Conservation (phyloP, 2,113 vertebrate species). For the Elgaria multicarinata region DNA sequence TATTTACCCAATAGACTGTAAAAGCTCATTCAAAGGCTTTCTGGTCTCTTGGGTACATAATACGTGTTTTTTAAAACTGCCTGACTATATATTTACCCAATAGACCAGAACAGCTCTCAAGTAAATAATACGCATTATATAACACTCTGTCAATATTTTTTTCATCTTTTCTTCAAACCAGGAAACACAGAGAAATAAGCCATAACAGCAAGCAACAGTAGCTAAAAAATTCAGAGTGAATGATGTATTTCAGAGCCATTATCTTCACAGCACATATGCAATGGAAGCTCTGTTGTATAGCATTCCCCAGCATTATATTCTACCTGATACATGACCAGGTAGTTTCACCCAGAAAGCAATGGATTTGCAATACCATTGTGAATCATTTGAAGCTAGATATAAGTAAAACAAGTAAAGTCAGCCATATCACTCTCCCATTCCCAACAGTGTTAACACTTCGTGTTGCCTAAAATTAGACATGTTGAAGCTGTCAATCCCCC, state of each 20-base stretch:
- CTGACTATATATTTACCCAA: conserved; percentile 75
- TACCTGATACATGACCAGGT: not conserved
- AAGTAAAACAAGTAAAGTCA: not conserved
- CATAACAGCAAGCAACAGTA: conserved; percentile 13
- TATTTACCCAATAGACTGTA: conserved; percentile 78
- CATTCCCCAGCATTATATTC: not conserved
- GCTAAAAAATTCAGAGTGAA: not conserved
- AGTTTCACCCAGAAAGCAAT: not conserved
- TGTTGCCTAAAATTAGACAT: not conserved
- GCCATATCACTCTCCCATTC: not conserved
- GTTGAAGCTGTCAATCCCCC: too few relatives aligned
- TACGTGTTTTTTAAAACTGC: conserved; percentile 70
- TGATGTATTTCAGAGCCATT: not conserved
- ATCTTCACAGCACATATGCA: not conserved
- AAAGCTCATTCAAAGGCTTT: conserved; percentile 73
- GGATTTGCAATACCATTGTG: not conserved
- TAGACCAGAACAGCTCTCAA: conserved; percentile 72
- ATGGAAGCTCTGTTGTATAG: not conserved
- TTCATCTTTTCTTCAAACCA: conserved; percentile 22
- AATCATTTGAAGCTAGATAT: not conserved
- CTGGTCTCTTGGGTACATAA: conserved; percentile 74
- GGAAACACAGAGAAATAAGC: conserved; percentile 27
- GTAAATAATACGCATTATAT: conserved; percentile 71
- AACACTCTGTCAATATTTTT: conserved; percentile 40
- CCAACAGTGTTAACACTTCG: not conserved